phyloP scores from a whole-genome alignment of 2,797 vertebrate genomes.

The Cossypha polioptera region DNA sequence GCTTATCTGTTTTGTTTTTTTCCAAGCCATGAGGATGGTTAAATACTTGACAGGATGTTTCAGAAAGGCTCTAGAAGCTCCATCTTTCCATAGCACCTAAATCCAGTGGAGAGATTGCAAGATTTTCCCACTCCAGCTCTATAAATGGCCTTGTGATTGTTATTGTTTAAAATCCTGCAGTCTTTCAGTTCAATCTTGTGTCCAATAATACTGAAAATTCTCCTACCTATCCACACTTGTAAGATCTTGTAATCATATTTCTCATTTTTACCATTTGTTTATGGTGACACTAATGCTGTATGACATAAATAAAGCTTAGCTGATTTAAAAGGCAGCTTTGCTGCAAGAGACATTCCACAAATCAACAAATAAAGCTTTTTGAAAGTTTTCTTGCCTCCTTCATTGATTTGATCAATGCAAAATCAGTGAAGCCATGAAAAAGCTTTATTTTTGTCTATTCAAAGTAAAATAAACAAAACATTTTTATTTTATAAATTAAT shows the following conservation, averaged over 20 bases:
- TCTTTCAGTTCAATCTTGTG: neutral
- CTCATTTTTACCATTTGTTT: neutral
- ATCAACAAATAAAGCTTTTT: neutral
- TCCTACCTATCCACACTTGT: neutral
- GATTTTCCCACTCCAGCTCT: neutral
- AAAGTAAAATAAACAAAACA: neutral
- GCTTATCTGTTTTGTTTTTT: accelerated
- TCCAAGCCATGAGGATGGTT: neutral
- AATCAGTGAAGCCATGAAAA: neutral
- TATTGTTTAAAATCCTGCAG: neutral
- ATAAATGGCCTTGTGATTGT: neutral
- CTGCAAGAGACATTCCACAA: neutral
- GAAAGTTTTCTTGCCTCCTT: neutral
- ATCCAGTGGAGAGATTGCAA: neutral
- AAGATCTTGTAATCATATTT: neutral
- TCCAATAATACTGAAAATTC: neutral
- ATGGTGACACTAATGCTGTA: neutral
- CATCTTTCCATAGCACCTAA: neutral
- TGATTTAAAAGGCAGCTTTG: neutral
- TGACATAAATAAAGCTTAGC: neutral
- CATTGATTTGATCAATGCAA: neutral
- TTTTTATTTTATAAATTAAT: neutral
- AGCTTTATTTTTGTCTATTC: neutral
- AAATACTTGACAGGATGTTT: neutral
- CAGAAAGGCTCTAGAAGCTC: neutral